phyloP scores from a whole-genome alignment of 1,140 invertebrate genomes.

The Acromyrmex echinatior region DNA sequence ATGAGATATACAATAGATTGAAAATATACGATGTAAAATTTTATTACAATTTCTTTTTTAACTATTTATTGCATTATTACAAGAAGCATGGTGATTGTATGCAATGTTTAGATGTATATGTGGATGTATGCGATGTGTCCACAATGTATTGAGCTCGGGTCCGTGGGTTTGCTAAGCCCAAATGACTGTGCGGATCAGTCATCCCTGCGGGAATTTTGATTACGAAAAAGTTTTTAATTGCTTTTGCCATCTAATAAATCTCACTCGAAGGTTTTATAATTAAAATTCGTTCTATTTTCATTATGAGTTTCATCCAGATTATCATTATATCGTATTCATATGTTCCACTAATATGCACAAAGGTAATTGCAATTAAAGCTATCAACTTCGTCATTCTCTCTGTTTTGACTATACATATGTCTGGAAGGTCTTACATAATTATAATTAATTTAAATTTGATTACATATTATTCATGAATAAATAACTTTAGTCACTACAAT shows the following conservation, averaged over 20 bases:
- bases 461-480: neutral
- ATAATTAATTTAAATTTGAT: neutral
- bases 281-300: conserved; percentile 22
- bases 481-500: neutral
- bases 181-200: conserved; percentile 27
- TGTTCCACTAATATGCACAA: neutral
- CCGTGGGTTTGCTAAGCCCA: neutral
- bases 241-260: conserved; percentile 25
- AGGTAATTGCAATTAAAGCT: neutral
- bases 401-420: neutral
- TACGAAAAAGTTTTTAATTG: conserved; percentile 21
- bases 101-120: neutral
- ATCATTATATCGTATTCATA: neutral
- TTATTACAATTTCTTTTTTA: neutral
- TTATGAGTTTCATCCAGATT: neutral
- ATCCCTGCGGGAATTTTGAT: conserved; percentile 36
- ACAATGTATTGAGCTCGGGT: neutral
- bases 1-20: neutral
- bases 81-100: too few species aligned
- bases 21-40: neutral
- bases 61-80: neutral
- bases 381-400: neutral
- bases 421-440: neutral
- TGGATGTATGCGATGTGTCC: neutral
- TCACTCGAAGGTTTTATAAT: neutral